A percentile compares a stretch with the other conserved stretches of the same genome.
phyloP scores from a whole-genome alignment of 2,113 vertebrate species.

The Dipodomys merriami region DNA sequence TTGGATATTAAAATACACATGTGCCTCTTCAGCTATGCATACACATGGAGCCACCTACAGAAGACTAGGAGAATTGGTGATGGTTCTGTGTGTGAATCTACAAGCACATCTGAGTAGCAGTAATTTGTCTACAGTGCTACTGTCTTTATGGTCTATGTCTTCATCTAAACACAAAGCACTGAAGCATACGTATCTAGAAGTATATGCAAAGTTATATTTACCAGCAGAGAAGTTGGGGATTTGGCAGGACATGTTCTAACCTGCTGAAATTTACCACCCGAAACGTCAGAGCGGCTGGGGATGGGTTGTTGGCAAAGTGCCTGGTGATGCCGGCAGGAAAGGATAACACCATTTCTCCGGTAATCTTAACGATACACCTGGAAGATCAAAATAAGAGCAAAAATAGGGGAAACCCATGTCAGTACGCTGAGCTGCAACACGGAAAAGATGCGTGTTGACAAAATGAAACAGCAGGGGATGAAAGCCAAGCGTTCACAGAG shows the following conservation, averaged over 20 bases:
- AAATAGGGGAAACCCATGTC: slow-evolving; percentile 48
- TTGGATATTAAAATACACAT: not conserved
- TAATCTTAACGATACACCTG: slow-evolving; percentile 98
- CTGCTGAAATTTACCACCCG: slow-evolving; percentile 94
- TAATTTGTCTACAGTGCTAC: not conserved
- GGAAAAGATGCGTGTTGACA: not conserved
- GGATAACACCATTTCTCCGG: slow-evolving; percentile 97
- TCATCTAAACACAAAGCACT: not conserved
- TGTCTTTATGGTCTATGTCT: not conserved
- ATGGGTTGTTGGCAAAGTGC: slow-evolving; percentile 95
- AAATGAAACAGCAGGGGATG: not conserved
- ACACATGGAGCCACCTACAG: not conserved
- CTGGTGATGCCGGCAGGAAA: slow-evolving; percentile 98
- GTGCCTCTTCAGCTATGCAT: not conserved
- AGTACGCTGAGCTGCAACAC: not conserved
- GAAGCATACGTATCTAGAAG: slow-evolving; percentile 35
- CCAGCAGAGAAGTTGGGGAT: slow-evolving; percentile 99
- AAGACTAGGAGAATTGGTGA: not conserved
- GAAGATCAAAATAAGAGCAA: slow-evolving; percentile 27
- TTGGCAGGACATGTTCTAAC: slow-evolving; percentile 98
- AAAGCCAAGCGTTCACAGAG: not conserved
- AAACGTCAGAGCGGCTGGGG: slow-evolving; percentile 95
- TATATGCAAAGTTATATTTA: slow-evolving; percentile 82
- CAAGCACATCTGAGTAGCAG: not conserved
- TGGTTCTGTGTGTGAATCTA: not conserved